Evolutionary conservation across 2,797 vertebrate species (phyloP), one percentile per base, ranked within the genome.

Genomic region (Brachyalestes nurse): DNA sequence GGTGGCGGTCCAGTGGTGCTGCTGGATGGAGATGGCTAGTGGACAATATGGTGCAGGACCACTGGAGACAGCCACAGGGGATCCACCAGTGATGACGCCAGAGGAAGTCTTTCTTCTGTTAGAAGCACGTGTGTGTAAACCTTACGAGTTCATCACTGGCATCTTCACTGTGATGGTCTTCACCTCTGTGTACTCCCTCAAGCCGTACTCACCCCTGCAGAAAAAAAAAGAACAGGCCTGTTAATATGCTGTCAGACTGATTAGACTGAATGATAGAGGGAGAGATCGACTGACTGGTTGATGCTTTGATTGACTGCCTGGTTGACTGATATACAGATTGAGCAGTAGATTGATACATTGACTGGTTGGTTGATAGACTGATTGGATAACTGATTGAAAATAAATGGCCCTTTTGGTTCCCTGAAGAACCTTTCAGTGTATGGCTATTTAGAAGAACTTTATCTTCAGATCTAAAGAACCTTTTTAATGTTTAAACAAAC

Each of bases 131-230:
- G 47, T 77, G 23, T 77, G 49, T 78, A 83, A 77, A 75, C 82
- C 90, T 96, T 98, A 99, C 87, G 97, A 99, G 91, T 97, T 99
- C 94, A 99, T 98, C 92, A 95, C 92, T 62, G 96, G 95, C 90
- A 99, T 94, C 94, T 96, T 99, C 91, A 99, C 96, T 0, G 97
- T 99, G 91, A 99, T 97, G 64, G 98, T 99, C 95, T 99, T 99
- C 88, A 98, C 92, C 92, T 99, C 98, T 12, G 97, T 96, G 91
- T 99, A 99, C 90, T 99, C 98, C 88, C 94, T 96, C 91, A 99
- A 88, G 85, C 98, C 96, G 1, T 93, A 94, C 75, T 99, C 98
- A 60, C 98, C 98, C 95, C 98, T 99, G 86, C 62, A 93, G 92
- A 86, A 80, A 16, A 51, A 13, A 76, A 17, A 16, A 51, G 16